Conservation (phyloP, 2,113 vertebrate genomes). For the Penelope pileata region DNA sequence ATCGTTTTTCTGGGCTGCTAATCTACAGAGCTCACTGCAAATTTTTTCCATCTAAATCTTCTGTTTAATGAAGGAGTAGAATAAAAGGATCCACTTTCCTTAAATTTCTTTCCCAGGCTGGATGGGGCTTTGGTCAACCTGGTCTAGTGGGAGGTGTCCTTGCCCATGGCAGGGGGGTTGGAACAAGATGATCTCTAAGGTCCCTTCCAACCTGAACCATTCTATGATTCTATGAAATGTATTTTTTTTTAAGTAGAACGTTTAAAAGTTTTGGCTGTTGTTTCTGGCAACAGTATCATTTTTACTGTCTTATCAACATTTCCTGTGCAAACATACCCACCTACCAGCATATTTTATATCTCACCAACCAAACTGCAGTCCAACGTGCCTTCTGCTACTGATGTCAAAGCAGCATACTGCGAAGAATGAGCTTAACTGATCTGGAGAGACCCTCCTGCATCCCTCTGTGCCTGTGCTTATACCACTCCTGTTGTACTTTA, state of each 20-base stretch:
- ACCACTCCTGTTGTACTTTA: neutral
- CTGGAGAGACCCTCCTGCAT: neutral
- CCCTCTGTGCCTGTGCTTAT: neutral
- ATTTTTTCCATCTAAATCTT: conserved; percentile 7
- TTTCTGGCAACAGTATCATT: neutral
- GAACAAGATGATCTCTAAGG: no score
- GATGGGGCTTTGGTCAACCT: no score
- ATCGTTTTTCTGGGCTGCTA: neutral
- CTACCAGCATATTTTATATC: neutral
- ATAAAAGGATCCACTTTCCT: neutral
- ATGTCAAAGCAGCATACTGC: neutral
- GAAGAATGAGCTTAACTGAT: neutral
- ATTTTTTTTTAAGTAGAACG: neutral
- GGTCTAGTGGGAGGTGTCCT: no score
- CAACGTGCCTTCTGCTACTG: neutral
- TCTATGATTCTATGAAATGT: no score
- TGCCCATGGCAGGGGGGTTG: no score
- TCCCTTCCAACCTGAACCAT: no score
- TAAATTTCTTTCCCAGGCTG: no score
- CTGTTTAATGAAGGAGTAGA: neutral
- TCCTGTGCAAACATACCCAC: conserved; percentile 10
- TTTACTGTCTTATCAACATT: conserved; percentile 38
- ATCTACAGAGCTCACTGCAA: neutral
- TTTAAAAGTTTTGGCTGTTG: neutral
- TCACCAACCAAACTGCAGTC: neutral